Base-by-base conservation (phyloP, 1,140 invertebrate genomes). In the Bradysia coprophila region DNA sequence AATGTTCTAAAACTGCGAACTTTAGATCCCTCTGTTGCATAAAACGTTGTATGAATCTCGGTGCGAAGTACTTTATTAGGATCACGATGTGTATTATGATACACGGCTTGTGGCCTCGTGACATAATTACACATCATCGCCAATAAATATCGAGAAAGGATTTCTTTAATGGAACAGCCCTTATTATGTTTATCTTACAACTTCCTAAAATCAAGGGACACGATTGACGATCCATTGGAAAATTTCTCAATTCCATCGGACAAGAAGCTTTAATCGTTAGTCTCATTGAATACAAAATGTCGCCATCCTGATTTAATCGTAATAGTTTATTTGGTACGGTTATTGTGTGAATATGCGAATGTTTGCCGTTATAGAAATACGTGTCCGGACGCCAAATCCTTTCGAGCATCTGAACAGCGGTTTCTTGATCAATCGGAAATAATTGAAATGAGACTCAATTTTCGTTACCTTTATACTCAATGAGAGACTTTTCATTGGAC, bases 241-340 rank as follows among this genome's bases (percentile, higher is more conserved):
- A 98, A 55, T 90, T 86, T 50, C 84, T 74, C 23, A 98, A 65
- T 53, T 93, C 83, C 93, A 98, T 98, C 4, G 90, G 90, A 65
- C 94, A 98, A 46, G 85, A 90, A 2, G 93, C 92, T 63, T 93
- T 92, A 44, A 98, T 92, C 10, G 94, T 98, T 52, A 98, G 64
- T 58, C 94, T 81, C 78, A 90, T 89, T 2, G 91, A 96, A 59
- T 94, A 94, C 13, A 94, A 69, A 47, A 97, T 88, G 48, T 86
- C 81, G 2, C 92, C 92, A 51, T 94, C 81, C 55, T 83, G 81
- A 51, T 71, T 76, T 34, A 96, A 83, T 42, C 92, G 65, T 1
- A 97, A 65, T 43, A 97, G 69, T 58, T 93, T 92, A 61, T 97
- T 97, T 1, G 91, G 91, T 3, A 85, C 83, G 0, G 93, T 96